phyloP scores from a whole-genome alignment of 35 echinoderm and acorn worm genomes.

The Eucidaris tribuloides region DNA sequence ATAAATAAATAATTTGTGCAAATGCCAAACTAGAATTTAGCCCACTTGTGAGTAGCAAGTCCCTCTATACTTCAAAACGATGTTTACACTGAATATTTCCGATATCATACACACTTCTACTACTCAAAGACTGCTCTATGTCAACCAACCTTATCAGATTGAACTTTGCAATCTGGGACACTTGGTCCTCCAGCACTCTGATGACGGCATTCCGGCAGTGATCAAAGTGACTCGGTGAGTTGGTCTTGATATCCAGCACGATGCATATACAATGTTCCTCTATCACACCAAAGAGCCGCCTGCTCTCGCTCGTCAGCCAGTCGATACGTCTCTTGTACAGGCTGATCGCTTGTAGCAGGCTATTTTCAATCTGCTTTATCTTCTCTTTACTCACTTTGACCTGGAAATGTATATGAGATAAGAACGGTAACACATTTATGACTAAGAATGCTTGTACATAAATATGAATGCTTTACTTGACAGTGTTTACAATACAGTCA shows the following conservation, averaged over 20 bases:
- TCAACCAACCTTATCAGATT: constrained; percentile 93
- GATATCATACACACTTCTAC: no score
- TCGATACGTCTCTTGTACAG: constrained; percentile 96
- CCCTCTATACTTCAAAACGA: no score
- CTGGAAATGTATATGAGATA: no score
- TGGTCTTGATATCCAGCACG: constrained; percentile 90
- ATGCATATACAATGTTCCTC: constrained; percentile 95
- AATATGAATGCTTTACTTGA: no score
- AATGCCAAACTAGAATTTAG: no score
- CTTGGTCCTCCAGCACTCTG: constrained; percentile 88
- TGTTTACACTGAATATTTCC: no score
- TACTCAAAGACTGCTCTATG: no score
- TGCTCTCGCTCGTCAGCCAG: constrained; percentile 93
- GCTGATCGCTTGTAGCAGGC: constrained; percentile 79
- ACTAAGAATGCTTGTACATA: no score
- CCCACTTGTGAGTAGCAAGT: no score
- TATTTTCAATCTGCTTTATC: constrained; percentile 98
- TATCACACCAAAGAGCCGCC: constrained; percentile 87
- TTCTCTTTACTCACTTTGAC: constrained; percentile 92
- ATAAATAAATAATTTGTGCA: no score
- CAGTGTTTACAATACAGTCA: no score
- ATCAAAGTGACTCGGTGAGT: constrained; percentile 80
- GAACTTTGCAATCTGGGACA: constrained; percentile 96
- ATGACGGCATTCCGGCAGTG: constrained; percentile 96
- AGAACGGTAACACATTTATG: no score